Evolutionary conservation across 2,797 vertebrate species (phyloP).

Genomic region (Sebastes hubbsi): DNA sequence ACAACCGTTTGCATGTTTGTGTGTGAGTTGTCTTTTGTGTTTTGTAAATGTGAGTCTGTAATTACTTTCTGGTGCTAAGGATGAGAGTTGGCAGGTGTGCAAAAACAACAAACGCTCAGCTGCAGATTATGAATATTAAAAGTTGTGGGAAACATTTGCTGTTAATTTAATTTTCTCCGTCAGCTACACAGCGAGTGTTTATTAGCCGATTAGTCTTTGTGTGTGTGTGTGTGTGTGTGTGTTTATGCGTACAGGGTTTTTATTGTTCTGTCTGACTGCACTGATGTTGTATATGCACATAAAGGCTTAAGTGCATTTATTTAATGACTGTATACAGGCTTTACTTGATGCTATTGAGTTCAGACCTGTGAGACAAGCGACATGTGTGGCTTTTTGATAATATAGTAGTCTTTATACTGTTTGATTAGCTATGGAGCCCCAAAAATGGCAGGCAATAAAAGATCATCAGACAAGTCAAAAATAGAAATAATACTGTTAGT

Average conservation of each 20-base stretch:
- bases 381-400: neutral
- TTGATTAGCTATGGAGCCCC: neutral
- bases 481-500: neutral
- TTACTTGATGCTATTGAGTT: neutral
- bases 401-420: neutral
- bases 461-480: neutral
- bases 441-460: neutral
- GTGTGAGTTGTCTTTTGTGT: slow-evolving; percentile 25
- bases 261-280: neutral
- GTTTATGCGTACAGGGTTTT: neutral
- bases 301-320: slow-evolving; percentile 23
- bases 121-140: slow-evolving; percentile 13
- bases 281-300: slow-evolving; percentile 5
- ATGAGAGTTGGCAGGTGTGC: slow-evolving; percentile 6
- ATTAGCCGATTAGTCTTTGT: neutral
- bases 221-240: neutral
- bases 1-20: slow-evolving; percentile 69
- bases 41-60: slow-evolving; percentile 36
- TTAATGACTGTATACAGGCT: slow-evolving; percentile 4
- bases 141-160: slow-evolving; percentile 10
- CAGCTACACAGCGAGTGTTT: neutral
- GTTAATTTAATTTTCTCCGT: neutral
- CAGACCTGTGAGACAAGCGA: neutral
- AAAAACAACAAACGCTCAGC: slow-evolving; percentile 4
- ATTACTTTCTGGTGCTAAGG: slow-evolving; percentile 32